Evolutionary conservation across 2,888 invertebrate genomes (phyloP).

Genomic region (Limnephilus lunatus): DNA sequence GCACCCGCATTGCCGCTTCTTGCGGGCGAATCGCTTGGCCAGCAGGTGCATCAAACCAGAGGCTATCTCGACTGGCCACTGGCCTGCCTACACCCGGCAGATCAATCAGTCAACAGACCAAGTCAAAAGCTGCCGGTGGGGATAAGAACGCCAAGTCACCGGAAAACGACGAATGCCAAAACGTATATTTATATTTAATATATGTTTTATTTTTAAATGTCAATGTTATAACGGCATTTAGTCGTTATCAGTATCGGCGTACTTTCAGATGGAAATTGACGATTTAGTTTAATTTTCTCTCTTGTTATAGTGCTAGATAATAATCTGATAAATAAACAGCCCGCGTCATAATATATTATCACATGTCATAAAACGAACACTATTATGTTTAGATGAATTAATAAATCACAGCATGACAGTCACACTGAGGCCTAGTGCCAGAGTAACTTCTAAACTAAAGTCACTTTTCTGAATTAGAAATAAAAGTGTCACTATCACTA

Average conservation of each 20-base stretch:
- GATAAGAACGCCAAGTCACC: not conserved
- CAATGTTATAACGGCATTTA: not conserved
- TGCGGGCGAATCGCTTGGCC: slow-evolving; percentile 53
- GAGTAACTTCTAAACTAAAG: not conserved
- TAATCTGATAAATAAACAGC: not conserved
- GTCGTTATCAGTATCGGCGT: not conserved
- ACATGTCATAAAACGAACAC: too few relatives aligned
- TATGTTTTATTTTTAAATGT: not conserved
- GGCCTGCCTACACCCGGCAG: not conserved
- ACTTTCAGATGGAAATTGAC: not conserved
- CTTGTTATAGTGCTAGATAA: not conserved
- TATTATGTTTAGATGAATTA: not conserved
- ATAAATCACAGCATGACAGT: not conserved
- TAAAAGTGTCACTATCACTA: not conserved
- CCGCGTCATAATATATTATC: not conserved
- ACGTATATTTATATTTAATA: not conserved
- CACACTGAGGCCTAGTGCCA: not conserved
- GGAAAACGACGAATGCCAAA: not conserved
- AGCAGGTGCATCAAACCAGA: slow-evolving; percentile 49
- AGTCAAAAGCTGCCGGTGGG: not conserved
- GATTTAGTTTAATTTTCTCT: not conserved
- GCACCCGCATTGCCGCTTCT: slow-evolving; percentile 31
- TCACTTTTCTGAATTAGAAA: not conserved
- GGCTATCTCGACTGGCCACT: not conserved
- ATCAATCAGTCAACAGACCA: not conserved